A percentile compares a stretch with the other conserved stretches of the same genome.
phyloP scores from a whole-genome alignment of 2,797 vertebrate species.

The Anisognathus igniventris region DNA sequence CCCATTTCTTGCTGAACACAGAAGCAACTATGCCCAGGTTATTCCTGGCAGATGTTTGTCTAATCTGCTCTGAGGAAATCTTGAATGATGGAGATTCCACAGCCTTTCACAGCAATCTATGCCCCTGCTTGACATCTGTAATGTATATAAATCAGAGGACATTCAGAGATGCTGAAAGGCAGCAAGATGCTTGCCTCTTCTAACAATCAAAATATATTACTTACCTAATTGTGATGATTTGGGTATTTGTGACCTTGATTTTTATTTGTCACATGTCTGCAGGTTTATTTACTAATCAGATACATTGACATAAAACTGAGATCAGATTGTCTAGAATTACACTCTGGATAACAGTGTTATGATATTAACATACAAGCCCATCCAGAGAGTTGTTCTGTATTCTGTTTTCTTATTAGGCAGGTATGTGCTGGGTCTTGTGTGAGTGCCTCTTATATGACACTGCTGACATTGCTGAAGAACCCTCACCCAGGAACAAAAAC shows the following conservation, averaged over 20 bases:
- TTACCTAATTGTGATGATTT: background rate
- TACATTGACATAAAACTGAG: background rate
- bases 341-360: background rate
- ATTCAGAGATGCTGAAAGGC: background rate
- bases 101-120: background rate
- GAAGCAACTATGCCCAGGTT: background rate
- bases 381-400: background rate
- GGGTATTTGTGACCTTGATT: background rate
- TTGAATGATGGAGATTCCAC: background rate
- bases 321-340: background rate
- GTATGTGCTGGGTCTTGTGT: background rate
- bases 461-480: background rate
- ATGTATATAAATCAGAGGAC: background rate
- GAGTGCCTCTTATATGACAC: background rate
- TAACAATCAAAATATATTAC: background rate
- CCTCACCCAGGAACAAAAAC: background rate
- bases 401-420: background rate
- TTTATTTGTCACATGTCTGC: background rate
- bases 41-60: background rate
- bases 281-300: background rate
- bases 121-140: background rate
- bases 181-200: background rate
- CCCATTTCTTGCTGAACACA: background rate
- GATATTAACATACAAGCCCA: background rate
- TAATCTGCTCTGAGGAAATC: background rate